Conservation (phyloP, 2,888 invertebrate species). For the Cistogaster globosa region DNA sequence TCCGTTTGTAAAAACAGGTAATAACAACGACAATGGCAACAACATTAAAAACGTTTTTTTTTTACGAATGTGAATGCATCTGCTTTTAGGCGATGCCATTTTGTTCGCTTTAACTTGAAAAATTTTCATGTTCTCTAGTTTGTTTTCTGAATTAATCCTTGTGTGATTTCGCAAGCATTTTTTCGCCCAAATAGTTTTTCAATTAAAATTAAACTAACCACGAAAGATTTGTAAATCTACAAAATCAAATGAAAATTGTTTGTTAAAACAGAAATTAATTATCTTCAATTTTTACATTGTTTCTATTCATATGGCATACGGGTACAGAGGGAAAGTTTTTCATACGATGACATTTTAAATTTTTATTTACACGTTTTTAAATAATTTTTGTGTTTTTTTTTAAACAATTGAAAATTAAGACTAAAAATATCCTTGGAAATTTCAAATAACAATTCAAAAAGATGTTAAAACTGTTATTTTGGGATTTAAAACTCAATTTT, state of each 20-base stretch:
- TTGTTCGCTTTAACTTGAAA: slow-evolving; percentile 22
- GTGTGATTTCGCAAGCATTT: background rate
- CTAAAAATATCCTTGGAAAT: no score
- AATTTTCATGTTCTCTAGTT: background rate
- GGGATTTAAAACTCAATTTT: no score
- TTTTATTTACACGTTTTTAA: no score
- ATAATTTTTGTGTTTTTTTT: no score
- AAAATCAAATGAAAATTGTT: background rate
- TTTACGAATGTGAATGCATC: background rate
- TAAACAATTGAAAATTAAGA: no score
- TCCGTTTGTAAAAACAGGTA: slow-evolving; percentile 8
- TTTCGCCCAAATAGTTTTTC: slow-evolving; percentile 28
- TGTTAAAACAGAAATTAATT: background rate
- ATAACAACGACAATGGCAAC: slow-evolving; percentile 19
- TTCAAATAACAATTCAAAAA: no score
- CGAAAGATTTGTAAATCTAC: slow-evolving; percentile 26
- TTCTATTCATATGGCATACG: no score
- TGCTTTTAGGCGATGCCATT: background rate
- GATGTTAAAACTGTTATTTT: no score
- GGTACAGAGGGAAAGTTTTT: no score
- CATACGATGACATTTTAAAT: no score
- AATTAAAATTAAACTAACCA: slow-evolving; percentile 41
- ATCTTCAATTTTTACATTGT: no score
- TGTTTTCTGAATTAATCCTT: background rate
- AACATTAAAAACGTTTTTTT: background rate